Base-by-base conservation (phyloP, 2,888 invertebrate species). In the Drosophila sordidula region DNA sequence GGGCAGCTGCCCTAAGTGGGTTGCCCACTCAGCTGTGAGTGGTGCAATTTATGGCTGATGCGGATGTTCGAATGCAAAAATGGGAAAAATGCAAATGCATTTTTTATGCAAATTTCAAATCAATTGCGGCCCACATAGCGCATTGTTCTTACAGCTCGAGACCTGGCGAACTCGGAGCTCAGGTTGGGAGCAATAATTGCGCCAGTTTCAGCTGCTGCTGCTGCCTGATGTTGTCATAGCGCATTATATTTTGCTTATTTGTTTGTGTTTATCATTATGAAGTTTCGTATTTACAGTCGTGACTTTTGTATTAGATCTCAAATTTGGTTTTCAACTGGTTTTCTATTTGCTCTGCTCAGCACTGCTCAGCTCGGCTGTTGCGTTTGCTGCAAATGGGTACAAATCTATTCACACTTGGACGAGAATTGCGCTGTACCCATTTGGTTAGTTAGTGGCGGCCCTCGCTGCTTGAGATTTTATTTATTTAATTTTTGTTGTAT, bases 341-440 rank as follows among this genome's bases (percentile, higher is more conserved):
- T 86, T 79, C 70, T 81, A 80, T 79, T 81, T 80, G 77, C 57
- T 46, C 51, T 18, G 45, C 41, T 45, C 9, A 22, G 49, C 49
- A 6, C 25, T 14, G 55, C 55, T 52, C 34, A 29, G 29, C 29
- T 16, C 26, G 9, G 29, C 49, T 26, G 67, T 51, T 54, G 61
- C 47, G 66, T 65, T 65, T 38, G 44, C 62, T 57, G 66, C 57
- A 70, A 81, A 79, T 73, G 79, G 63, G 82, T 69, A 86, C 78
- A 79, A 78, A 78, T 80, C 79, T 79, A 80, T 87, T 89, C 84
- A 89, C 86, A 86, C 86, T 78, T 75, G 66, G 70, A 45, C 69
- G 77, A 78, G 70, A 88, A 78, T 65, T 73, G 67, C 61, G 61
- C 55, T 63, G 70, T 55, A 49, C 44, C 44, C 44, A 71, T 52